phyloP scores from a whole-genome alignment of 1,140 invertebrate species.

The Brachionus sp. region DNA sequence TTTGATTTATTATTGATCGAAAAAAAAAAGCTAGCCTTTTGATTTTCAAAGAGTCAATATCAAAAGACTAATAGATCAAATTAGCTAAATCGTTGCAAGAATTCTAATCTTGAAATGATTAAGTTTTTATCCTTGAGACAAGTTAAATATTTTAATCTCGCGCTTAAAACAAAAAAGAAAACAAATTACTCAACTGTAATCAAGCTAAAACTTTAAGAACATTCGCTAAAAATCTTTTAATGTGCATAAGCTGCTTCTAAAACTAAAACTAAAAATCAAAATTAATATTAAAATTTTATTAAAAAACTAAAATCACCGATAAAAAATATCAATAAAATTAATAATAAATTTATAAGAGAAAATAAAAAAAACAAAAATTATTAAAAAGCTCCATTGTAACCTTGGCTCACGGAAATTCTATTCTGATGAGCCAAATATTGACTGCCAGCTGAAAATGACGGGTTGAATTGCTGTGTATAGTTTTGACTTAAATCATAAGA shows the following conservation, averaged over 20 bases:
- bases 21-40: background rate
- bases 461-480: constrained; percentile 11
- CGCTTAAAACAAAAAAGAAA: background rate
- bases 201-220: constrained; percentile 25
- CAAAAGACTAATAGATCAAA: background rate
- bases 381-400: constrained; percentile 22
- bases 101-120: constrained; percentile 30
- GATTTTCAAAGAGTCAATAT: background rate
- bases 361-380: background rate
- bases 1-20: no score
- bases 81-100: background rate
- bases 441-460: background rate
- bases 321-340: constrained; percentile 7
- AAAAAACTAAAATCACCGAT: constrained; percentile 35
- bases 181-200: constrained; percentile 35
- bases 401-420: background rate
- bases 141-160: background rate
- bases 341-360: background rate
- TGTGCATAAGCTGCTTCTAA: background rate
- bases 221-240: background rate
- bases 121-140: constrained; percentile 20
- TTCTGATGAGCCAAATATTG: background rate
- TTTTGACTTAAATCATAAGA: background rate
- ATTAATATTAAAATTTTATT: constrained; percentile 23
- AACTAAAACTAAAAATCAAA: background rate